Evolutionary conservation across 2,797 vertebrate species (phyloP).

Genomic region (Trematomus bernacchii): DNA sequence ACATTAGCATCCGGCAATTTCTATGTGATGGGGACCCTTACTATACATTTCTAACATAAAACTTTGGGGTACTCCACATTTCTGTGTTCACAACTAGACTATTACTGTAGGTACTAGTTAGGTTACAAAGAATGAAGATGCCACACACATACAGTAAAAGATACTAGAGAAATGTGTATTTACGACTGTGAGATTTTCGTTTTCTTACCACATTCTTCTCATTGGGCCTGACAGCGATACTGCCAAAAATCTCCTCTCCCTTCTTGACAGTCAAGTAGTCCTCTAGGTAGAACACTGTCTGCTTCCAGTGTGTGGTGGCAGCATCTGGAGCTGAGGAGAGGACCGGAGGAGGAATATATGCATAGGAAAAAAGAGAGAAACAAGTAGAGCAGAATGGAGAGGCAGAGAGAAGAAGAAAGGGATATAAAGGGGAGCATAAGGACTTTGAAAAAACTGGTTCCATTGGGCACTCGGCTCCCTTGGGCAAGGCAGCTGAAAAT

Average conservation of each 20-base stretch:
- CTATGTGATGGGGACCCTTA: no score
- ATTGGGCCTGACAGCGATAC: conserved; percentile 94
- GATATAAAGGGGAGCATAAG: background rate
- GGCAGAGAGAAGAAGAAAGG: background rate
- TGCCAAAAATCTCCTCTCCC: conserved; percentile 96
- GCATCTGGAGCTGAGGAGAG: conserved; percentile 91
- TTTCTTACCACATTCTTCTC: conserved; percentile 95
- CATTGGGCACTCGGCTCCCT: conserved; percentile 1
- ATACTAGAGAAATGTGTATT: background rate
- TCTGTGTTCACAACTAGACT: background rate
- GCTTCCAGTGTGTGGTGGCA: conserved; percentile 98
- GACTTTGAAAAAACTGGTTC: background rate
- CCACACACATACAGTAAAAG: background rate
- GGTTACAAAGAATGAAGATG: background rate
- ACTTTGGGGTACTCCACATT: background rate
- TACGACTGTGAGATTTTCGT: background rate
- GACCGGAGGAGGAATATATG: background rate
- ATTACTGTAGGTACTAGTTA: background rate
- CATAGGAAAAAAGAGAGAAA: background rate
- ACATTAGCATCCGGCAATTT: no score
- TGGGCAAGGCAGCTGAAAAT: conserved; percentile 24
- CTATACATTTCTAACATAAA: no score
- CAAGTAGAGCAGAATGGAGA: background rate
- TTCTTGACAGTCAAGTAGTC: conserved; percentile 97
- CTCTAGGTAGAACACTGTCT: conserved; percentile 98